Evolutionary conservation across 2,888 invertebrate genomes (phyloP), one percentile per base, ranked within the genome.

Genomic region (Acronicta leporina): DNA sequence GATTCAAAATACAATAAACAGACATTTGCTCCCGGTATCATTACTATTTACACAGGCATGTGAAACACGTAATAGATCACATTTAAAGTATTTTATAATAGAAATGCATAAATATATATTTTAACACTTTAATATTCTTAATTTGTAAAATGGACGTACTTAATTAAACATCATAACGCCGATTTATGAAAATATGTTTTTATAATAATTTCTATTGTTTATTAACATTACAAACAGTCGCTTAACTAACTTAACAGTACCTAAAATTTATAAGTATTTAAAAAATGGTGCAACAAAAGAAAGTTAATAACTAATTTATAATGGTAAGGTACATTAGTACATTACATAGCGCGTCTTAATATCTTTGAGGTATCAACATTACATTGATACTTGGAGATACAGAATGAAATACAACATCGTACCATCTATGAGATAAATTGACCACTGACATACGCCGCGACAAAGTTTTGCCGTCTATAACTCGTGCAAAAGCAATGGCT

Each of bases 181-280:
- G 84, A 86, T 78, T 73, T 81, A 79, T 85, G 89, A 90, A 84
- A 90, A 92, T 91, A 91, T 87, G 88, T 89, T 82, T 84, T 88
- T 85, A 66, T 68, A 76, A 38, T 77, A 78, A 76, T 66, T 68
- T 73, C 55, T 68, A 74, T 81, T 77, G 81, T 84, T 83, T 85
- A 83, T 83, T 86, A 89, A 89, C 82, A 86, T 85, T 87, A 88
- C 78, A 77, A 88, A 89, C 86, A 89, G 86, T 88, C 81, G 72
- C 92, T 88, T 91, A 92, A 77, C 87, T 92, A 91, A 89, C 92
- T 91, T 92, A 92, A 87, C 79, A 85, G 81, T 88, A 90, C 77
- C 82, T 85, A 84, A 81, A 78, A 75, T 81, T 72, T 73, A 77
- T 72, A 38, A 38, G 38, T 38, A 73, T 72, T 72, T 73, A 68